A percentile compares a stretch with the other conserved stretches of the same genome.
Evolutionary conservation across 2,888 invertebrate species (phyloP).

Genomic region (Ophion costatus): DNA sequence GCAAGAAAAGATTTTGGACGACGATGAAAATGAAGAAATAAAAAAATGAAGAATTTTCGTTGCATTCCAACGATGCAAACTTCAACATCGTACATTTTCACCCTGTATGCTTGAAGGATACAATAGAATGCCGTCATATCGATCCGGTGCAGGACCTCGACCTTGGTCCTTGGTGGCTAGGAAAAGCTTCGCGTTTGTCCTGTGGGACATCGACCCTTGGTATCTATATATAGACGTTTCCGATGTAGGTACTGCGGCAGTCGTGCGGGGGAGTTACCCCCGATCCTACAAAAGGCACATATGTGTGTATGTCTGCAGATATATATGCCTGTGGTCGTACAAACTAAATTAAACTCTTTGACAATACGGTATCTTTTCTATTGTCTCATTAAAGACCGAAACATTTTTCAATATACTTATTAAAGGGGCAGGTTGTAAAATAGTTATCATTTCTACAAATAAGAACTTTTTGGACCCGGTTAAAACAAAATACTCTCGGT

Average conservation of each 20-base stretch:
- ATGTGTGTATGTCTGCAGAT: background rate
- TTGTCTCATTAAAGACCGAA: background rate
- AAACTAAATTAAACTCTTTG: too few species aligned
- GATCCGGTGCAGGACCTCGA: constrained; percentile 78
- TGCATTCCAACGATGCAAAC: too few species aligned
- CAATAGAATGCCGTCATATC: constrained; percentile 69
- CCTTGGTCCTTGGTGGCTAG: constrained; percentile 78
- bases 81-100: background rate
- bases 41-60: too few species aligned
- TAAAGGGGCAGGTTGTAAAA: too few species aligned
- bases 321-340: too few species aligned
- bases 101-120: background rate
- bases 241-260: constrained; percentile 36
- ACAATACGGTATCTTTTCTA: too few species aligned
- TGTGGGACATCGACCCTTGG: constrained; percentile 68
- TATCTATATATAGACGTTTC: constrained; percentile 29
- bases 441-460: too few species aligned
- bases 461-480: too few species aligned
- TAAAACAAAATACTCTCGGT: too few species aligned
- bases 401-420: background rate
- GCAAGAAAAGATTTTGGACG: too few species aligned
- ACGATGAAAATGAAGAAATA: too few species aligned
- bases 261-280: constrained; percentile 36
- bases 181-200: constrained; percentile 69
- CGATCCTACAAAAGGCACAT: constrained; percentile 45